Evolutionary conservation across 2,888 invertebrate genomes (phyloP).

Genomic region (Drosophila mimetica): DNA sequence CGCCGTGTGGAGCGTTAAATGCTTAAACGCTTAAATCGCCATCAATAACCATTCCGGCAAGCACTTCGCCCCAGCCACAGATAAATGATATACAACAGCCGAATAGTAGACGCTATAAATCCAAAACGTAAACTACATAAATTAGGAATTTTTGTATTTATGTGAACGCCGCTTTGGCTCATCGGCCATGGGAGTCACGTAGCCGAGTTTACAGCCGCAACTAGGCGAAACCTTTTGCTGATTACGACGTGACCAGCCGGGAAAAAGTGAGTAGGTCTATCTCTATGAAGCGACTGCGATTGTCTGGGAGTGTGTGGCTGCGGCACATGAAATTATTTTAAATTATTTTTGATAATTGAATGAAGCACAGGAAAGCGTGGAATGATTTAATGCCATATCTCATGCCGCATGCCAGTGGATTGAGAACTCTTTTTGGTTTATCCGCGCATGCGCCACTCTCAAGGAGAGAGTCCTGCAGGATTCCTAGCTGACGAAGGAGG

Average conservation of each 20-base stretch:
- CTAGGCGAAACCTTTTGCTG: conserved; percentile 77
- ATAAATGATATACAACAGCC: conserved; percentile 43
- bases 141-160: conserved; percentile 72
- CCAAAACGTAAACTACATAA: conserved; percentile 76
- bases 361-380: conserved; percentile 55
- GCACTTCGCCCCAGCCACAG: conserved; percentile 2
- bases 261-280: conserved; percentile 24
- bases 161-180: conserved; percentile 45
- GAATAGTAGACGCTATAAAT: conserved; percentile 60
- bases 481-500: background rate
- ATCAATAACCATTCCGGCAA: conserved; percentile 55
- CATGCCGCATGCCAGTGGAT: conserved; percentile 37
- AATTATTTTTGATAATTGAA: conserved; percentile 77
- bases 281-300: background rate
- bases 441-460: conserved; percentile 68
- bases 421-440: conserved; percentile 55
- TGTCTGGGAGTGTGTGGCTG: conserved; percentile 17
- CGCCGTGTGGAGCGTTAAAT: conserved; percentile 29
- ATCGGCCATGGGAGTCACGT: conserved; percentile 65
- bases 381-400: conserved; percentile 60
- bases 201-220: conserved; percentile 70
- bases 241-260: conserved; percentile 71
- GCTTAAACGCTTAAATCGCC: conserved; percentile 34
- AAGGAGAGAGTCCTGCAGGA: background rate
- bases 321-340: conserved; percentile 69